Percentiles rank a stretch among this genome's conserved stretches.
These are phyloP conservation scores for Yponomeuta cagnagella DNA, from an alignment of 2,888 invertebrate genomes.

Conservation along the genomic window DNA sequence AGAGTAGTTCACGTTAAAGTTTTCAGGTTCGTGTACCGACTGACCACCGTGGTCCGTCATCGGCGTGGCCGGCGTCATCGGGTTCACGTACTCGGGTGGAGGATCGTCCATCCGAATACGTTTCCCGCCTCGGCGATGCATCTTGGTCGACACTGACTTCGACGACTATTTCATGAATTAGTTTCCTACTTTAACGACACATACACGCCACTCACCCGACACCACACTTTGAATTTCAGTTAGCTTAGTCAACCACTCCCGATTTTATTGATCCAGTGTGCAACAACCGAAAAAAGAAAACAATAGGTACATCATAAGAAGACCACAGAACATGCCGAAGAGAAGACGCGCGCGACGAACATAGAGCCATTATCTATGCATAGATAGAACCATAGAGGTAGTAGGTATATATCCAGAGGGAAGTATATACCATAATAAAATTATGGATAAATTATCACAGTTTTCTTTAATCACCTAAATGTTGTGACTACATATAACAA, in stretches of 20 bases:
- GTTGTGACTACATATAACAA: too few relatives aligned
- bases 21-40: conserved; percentile 68
- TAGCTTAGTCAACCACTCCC: background rate
- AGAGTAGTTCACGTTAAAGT: conserved; percentile 62
- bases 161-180: background rate
- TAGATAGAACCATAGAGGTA: too few relatives aligned
- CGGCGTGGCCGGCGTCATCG: conserved; percentile 71
- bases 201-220: background rate
- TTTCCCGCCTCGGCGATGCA: conserved; percentile 91
- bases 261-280: conserved; percentile 4
- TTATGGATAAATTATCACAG: too few relatives aligned
- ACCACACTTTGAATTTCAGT: background rate
- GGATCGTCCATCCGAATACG: conserved; percentile 95
- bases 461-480: too few relatives aligned
- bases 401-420: too few relatives aligned
- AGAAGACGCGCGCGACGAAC: too few relatives aligned
- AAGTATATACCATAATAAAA: too few relatives aligned
- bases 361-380: too few relatives aligned
- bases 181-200: background rate
- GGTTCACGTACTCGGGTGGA: conserved; percentile 90
- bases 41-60: conserved; percentile 74
- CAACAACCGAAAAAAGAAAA: background rate
- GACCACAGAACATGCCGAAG: too few relatives aligned
- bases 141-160: conserved; percentile 42
- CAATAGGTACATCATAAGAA: background rate